Base-by-base conservation (phyloP, 2,113 vertebrate species). In the Leucosticte australis region DNA sequence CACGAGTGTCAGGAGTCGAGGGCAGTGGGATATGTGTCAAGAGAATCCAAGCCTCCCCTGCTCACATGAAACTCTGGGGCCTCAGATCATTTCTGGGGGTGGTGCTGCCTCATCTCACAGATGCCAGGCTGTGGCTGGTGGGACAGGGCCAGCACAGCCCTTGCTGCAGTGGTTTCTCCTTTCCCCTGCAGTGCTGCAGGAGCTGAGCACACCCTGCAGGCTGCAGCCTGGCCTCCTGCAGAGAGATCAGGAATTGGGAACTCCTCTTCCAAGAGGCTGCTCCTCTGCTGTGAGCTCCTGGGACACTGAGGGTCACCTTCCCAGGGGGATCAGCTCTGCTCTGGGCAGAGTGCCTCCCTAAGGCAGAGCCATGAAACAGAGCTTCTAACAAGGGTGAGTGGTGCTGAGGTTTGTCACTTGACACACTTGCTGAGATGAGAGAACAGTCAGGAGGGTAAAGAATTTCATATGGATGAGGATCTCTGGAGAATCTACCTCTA, bases 91-190 rank as follows among this genome's bases (percentile, higher is more conserved):
- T 75, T 47, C 15, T 23, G 14, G 37, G 11, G 50, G 13, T 8
- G 56, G 27, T 28, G 15, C 13, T 30, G 8, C 33, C 31, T 62
- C 0, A 0, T 41, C 15, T 69, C 49, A 18, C 31, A 7, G 23
- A 4, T 3, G 10, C 20, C 37, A 22, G 26, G 3, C 5, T 8
- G 22, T 39, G 17, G 13, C 13, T n/a, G 7, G 4, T 23, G 47
- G 49, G 42, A 8, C 44, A 3, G 35, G 28, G 65, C 9, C 46
- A 35, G 59, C 42, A 9, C 44, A 6, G 57, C 11, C 42, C 39
- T 26, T 21, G 18, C 27, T 73, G 67, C 35, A 7, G 27, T 2
- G 35, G 13, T 42, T 37, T 50, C 21, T 42, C 17, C 39, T 18
- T 16, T 35, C 6, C 24, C 33, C 33, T 11, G 30, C 41, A 26